Evolutionary conservation across 92 coral and sea anemone genomes (phyloP), one percentile per base, ranked within the genome.

Genomic region (Palythoa grandiflora): DNA sequence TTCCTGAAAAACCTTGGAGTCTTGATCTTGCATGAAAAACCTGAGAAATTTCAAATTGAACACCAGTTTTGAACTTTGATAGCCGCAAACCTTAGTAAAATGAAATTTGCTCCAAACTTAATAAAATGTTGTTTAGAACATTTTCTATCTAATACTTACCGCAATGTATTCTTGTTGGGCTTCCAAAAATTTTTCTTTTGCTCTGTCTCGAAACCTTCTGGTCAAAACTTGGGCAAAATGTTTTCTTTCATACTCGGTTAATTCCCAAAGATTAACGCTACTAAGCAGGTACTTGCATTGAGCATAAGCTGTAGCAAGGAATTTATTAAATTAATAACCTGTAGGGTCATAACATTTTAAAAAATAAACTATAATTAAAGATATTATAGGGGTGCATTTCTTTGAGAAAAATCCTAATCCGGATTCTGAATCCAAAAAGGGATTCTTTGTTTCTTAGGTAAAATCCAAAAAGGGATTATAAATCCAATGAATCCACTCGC

Each of bases 261-360:
- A 59, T 68, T 63, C 19, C 85, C 85, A 80, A 1, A 48, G 73
- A 48, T 80, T 38, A 37, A 80, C 85, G n/a, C 74, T 38, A 48
- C 17, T 80, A 9, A 80, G 73, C 85, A 80, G 15, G 55, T 40
- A 8, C 2, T 80, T 80, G 19, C 21, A 40, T 38, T 40, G 73
- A 17, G 21, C 28, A 39, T 60, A 4, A 12, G 55, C 74, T 81
- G 36, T 15, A 57, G 19, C 15, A 38, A 16, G 8, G 20, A 63
- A 2, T 2, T 17, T 17, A 2, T 3, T 63, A 63, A 6, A 8
- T 11, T 15, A 17, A 9, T n/a, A 63, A 63, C 20, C 9, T 28
- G 0, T 63, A 17, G 61, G 15, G 11, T 15, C 61, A 55, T 15
- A 55, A 55, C 3, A 55, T 28, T 28, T 28, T 28, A 28, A 28